A percentile compares a stretch with the other conserved stretches of the same genome.
These are phyloP conservation scores for Sus cebifrons DNA, from an alignment of 2,797 vertebrate species.

Conservation along the genomic window DNA sequence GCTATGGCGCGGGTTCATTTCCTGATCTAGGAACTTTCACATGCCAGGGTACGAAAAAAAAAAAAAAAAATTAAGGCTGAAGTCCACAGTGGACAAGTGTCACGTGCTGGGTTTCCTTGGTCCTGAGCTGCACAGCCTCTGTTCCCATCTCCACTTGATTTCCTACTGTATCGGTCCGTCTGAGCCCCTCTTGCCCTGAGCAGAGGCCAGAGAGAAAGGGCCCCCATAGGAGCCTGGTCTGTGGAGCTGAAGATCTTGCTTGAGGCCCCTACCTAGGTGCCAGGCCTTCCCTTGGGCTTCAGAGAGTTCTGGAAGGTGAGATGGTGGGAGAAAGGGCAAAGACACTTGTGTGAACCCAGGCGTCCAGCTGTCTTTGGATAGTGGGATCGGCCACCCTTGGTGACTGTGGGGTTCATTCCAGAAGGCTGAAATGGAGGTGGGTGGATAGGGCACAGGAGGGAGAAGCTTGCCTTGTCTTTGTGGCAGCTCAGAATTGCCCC, in stretches of 20 bases:
- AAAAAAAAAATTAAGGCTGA: not conserved
- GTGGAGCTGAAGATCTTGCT: not conserved
- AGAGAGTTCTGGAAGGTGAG: not conserved
- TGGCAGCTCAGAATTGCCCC: not conserved
- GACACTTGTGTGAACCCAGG: not conserved
- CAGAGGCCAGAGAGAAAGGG: not conserved
- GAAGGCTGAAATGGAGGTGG: too few relatives aligned
- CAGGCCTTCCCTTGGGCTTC: not conserved
- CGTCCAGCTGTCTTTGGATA: not conserved
- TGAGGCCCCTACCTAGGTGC: not conserved
- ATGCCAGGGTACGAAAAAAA: not conserved
- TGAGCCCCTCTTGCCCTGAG: too few relatives aligned
- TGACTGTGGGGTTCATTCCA: not conserved
- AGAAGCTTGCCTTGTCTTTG: not conserved
- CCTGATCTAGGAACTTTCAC: too few relatives aligned
- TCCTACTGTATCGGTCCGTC: not conserved
- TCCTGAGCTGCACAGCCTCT: not conserved
- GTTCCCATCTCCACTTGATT: not conserved
- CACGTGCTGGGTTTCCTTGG: not conserved
- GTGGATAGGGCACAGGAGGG: not conserved
- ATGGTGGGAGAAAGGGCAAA: not conserved
- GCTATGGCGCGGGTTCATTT: too few relatives aligned
- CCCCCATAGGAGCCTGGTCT: not conserved
- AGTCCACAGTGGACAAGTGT: fast-evolving
- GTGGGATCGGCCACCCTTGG: not conserved